Percentiles rank a stretch among this genome's conserved stretches.
phyloP scores from a whole-genome alignment of 2,888 invertebrate species.

The Andrena camellia region DNA sequence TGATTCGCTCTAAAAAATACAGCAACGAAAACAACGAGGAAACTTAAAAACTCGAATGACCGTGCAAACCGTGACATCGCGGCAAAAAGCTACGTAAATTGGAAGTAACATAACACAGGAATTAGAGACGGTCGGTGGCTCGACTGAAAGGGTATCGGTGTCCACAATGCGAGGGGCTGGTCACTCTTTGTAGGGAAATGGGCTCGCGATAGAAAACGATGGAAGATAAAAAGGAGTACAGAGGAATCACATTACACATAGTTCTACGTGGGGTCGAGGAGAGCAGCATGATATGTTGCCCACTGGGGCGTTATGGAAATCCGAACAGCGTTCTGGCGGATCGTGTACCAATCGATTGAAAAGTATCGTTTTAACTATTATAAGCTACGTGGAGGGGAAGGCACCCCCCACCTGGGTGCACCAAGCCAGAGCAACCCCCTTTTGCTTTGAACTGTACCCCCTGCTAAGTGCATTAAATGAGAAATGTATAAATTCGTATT shows the following conservation, averaged over 20 bases:
- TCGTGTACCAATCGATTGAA: not conserved
- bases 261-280: not conserved
- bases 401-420: too few relatives aligned
- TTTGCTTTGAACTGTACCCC: too few relatives aligned
- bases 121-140: slow-evolving; percentile 21
- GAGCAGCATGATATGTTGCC: not conserved
- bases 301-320: not conserved
- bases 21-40: too few relatives aligned
- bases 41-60: too few relatives aligned
- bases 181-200: slow-evolving; percentile 27
- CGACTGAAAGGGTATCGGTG: slow-evolving; percentile 47
- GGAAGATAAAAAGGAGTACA: slow-evolving; percentile 34
- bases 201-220: not conserved
- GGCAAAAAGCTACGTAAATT: too few relatives aligned
- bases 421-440: too few relatives aligned
- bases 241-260: slow-evolving; percentile 56
- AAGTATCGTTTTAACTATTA: too few relatives aligned
- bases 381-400: too few relatives aligned
- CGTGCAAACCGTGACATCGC: too few relatives aligned
- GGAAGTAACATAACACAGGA: not conserved
- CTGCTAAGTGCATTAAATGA: too few relatives aligned
- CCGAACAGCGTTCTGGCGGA: not conserved
- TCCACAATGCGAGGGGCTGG: not conserved
- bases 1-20: too few relatives aligned
- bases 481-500: too few relatives aligned